A percentile compares a stretch with the other conserved stretches of the same genome.
These are phyloP conservation scores for Apostichopus japonicus DNA, from an alignment of 35 echinoderm and acorn worm species.

Conservation along the genomic window DNA sequence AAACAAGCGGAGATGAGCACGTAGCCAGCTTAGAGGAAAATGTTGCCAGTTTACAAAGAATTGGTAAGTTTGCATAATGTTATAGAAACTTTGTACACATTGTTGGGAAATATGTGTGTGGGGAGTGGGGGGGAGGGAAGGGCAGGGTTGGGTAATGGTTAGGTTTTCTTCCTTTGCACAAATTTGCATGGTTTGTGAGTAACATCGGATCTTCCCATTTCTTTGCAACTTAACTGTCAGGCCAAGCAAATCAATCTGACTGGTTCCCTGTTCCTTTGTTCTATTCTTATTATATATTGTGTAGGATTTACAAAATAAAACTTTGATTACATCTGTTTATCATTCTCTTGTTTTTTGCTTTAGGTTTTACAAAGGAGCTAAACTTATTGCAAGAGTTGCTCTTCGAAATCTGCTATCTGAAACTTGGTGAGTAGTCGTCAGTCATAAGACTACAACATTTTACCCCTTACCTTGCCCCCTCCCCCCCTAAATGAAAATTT, in stretches of 20 bases:
- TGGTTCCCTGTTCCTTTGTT: too few species aligned
- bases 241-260: too few species aligned
- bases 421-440: constrained; percentile 57
- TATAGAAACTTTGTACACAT: neutral
- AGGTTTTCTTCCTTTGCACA: too few species aligned
- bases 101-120: neutral
- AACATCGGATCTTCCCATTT: too few species aligned
- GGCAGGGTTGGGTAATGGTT: neutral
- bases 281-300: too few species aligned
- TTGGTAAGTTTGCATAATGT: constrained; percentile 42
- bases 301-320: too few species aligned
- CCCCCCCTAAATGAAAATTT: too few species aligned
- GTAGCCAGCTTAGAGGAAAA: constrained; percentile 34
- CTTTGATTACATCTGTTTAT: neutral
- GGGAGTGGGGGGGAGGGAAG: neutral
- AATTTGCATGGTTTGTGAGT: too few species aligned
- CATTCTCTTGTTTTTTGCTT: neutral
- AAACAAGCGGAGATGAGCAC: constrained; percentile 28
- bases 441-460: too few species aligned
- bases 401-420: constrained; percentile 74
- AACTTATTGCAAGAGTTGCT: constrained; percentile 49
- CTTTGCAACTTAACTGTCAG: too few species aligned
- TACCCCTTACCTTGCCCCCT: too few species aligned
- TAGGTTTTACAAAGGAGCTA: constrained; percentile 66
- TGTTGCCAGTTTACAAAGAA: constrained; percentile 26